Evolutionary conservation across 2,888 invertebrate species (phyloP).

Genomic region (Amphipoea lucens): DNA sequence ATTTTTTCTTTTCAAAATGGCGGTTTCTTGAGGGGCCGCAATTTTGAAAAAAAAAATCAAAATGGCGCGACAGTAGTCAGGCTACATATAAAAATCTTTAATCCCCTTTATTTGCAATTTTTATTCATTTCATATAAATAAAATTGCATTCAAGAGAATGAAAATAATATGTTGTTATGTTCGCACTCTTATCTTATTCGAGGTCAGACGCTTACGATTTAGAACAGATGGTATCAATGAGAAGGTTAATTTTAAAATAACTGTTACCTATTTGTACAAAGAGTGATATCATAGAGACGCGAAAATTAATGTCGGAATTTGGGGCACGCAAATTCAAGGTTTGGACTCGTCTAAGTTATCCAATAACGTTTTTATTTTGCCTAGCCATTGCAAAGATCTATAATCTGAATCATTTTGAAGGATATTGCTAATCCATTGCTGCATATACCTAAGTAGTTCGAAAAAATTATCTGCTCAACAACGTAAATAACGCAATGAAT

Average conservation of each 20-base stretch:
- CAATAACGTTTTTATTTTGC: background rate
- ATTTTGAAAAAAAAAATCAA: no score
- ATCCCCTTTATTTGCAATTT: no score
- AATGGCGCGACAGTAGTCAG: no score
- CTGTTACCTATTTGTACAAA: background rate
- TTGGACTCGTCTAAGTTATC: background rate
- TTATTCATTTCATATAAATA: background rate
- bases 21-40: no score
- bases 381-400: background rate
- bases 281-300: background rate
- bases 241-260: conserved; percentile 27
- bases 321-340: background rate
- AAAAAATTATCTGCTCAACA: background rate
- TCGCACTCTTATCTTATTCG: conserved; percentile 33
- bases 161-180: conserved; percentile 26
- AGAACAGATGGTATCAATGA: conserved; percentile 35
- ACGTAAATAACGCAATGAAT: background rate
- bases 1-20: no score
- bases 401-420: background rate
- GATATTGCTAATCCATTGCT: background rate
- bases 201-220: conserved; percentile 30
- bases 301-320: background rate
- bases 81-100: no score
- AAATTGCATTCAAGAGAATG: conserved; percentile 32
- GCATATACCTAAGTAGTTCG: background rate